Conservation (phyloP, 2,888 invertebrate genomes). For the Drosophila nr. perissopoda region DNA sequence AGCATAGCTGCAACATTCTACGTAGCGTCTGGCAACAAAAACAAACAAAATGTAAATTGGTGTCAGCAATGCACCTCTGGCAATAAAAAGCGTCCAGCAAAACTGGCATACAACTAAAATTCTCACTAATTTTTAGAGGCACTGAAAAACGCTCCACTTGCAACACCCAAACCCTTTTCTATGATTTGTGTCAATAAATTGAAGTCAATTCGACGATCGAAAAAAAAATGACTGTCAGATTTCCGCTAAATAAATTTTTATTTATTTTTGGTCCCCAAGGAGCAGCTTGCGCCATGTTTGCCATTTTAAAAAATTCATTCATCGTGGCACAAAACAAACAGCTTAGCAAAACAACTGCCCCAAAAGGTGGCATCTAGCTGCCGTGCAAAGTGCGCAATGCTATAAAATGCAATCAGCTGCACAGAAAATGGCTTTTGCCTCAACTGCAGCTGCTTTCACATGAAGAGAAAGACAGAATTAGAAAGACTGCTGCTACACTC, state of each 20-base stretch:
- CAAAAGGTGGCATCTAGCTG: constrained; percentile 24
- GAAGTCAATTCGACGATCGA: constrained; percentile 25
- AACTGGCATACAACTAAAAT: constrained; percentile 48
- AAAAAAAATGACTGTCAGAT: constrained; percentile 8
- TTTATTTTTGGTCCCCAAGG: constrained; percentile 34
- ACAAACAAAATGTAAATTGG: constrained; percentile 65
- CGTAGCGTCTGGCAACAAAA: constrained; percentile 16
- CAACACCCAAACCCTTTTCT: constrained; percentile 18
- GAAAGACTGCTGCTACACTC: neutral
- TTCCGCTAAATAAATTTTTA: constrained; percentile 66
- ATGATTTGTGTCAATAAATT: constrained; percentile 65
- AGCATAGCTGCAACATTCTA: neutral
- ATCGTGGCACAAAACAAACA: constrained; percentile 60
- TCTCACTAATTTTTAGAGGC: constrained; percentile 37
- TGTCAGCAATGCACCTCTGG: constrained; percentile 62
- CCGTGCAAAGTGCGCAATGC: constrained; percentile 49
- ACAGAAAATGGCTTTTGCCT: constrained; percentile 77
- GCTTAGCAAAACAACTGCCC: constrained; percentile 40
- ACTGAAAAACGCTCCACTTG: neutral
- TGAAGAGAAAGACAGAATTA: neutral
- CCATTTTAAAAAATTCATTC: constrained; percentile 54
- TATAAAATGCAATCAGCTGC: constrained; percentile 80
- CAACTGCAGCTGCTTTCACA: constrained; percentile 49
- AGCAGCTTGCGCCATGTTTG: constrained; percentile 23
- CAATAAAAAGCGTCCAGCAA: constrained; percentile 15